Base-by-base conservation (phyloP, 1,140 invertebrate genomes). In the Heterodera schachtii region DNA sequence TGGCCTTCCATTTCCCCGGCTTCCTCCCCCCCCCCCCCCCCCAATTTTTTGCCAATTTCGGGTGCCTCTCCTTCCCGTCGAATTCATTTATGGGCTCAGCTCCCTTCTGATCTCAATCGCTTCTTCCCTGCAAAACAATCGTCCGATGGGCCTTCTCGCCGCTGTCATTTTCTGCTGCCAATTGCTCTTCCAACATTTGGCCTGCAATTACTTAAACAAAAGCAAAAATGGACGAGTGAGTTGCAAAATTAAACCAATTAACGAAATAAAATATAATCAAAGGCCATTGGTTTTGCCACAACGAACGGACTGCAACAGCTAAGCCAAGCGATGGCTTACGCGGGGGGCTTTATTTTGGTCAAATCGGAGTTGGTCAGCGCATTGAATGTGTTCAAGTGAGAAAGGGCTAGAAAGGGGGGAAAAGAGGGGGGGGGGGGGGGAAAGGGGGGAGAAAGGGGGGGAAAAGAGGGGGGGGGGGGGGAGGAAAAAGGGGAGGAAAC, bases 341-440 rank as follows among this genome's bases (percentile, higher is more conserved):
- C 31, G 4, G 73, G 73, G 11, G 80, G 80, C 43, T 81, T 79
- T n/a, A 47, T 81, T 13, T 44, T 81, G 41, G 80, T 81, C n/a
- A 64, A 79, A 70, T 46, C 52, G 41, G 75, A 71, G 43, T 46
- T 78, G n/a, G 52, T 67, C 3, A 76, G 43, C 8, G 75, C 80
- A 16, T 78, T 81, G 69, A 76, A 60, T 76, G 80, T 81, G 49
- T 81, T 81, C 49, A 81, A 81, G 80, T 81, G 46, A 44, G 13
- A 31, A 43, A 75, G 47, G 60, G 13, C 11, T 16, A 3, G 46
- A 3, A 41, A 44, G 21, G 13, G 74, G 8, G 46, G 21, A 75
- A n/a, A n/a, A n/a, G n/a, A n/a, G n/a, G n/a, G n/a, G n/a, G n/a
- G n/a, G n/a, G n/a, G n/a, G n/a, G n/a, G n/a, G n/a, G n/a, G n/a